Evolutionary conservation across 2,797 vertebrate genomes (phyloP).

Genomic region (Tinamus major): DNA sequence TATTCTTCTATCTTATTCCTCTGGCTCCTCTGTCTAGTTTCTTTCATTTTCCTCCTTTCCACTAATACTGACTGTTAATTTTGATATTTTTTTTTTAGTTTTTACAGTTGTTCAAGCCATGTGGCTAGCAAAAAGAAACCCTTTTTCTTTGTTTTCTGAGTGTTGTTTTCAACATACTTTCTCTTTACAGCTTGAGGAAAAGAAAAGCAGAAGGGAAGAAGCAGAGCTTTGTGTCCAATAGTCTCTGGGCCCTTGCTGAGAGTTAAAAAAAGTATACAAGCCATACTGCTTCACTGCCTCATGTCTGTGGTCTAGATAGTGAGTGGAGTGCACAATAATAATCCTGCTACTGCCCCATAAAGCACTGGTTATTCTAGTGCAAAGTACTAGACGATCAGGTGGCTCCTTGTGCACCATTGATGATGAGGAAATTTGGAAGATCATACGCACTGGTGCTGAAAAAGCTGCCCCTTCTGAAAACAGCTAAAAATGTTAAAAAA

Average conservation of each 20-base stretch:
- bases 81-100: neutral
- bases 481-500: neutral
- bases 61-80: neutral
- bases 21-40: neutral
- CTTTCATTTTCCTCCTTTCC: neutral
- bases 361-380: neutral
- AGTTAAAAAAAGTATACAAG: neutral
- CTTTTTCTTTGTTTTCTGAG: neutral
- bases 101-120: neutral
- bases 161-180: neutral
- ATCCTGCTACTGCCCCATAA: neutral
- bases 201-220: neutral
- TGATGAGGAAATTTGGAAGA: neutral
- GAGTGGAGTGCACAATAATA: neutral
- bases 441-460: neutral
- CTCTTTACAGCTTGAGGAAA: neutral
- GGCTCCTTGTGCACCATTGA: fast-evolving
- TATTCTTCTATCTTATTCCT: neutral
- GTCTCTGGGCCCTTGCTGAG: neutral
- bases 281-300: fast-evolving
- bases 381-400: neutral
- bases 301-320: neutral
- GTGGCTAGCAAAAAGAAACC: neutral
- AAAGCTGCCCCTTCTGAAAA: neutral
- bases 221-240: neutral